Base-by-base conservation (phyloP, 2,888 invertebrate genomes). In the Lasioglossum vierecki region DNA sequence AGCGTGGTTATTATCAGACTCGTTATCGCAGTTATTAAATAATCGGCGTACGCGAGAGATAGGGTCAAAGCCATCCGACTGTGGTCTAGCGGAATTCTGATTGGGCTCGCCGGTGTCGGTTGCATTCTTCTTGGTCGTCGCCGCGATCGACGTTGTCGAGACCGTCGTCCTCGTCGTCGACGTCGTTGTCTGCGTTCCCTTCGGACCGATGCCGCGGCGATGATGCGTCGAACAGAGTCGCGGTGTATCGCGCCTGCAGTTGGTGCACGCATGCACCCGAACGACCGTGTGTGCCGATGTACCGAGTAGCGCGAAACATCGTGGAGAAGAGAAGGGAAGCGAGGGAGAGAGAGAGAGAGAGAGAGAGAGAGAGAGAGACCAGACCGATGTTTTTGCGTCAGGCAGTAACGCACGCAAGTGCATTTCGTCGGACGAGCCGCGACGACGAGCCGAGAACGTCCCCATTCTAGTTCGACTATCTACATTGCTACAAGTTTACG, bases 401-500 rank as follows among this genome's bases (percentile, higher is more conserved):
- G 74, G 87, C 91, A 92, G 92, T 93, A 92, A 92, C 81, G 90
- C 91, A 91, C 84, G 91, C 93, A 85, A 92, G 91, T 92, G 91
- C 89, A 93, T 93, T 93, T 93, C 88, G 92, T 91, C 84, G 91
- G 89, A 91, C 91, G 91, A 91, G 88, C 88, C 87, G 91, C 90
- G 18, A 35, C 66, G 66, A 30, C 66, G 39, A 18, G 91, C 86
- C 91, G 89, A 87, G 88, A 92, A 88, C 92, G 93, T 92, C 92
- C 94, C 91, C 93, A 93, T 94, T 94, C 93, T 93, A 93, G 93
- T 93, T 94, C 83, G 92, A 90, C 93, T 92, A 93, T 94, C 93
- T 92, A 92, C 93, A 93, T 94, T 93, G 92, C 93, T 91, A 74
- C 79, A 93, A 92, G 92, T 94, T 94, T 94, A 93, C 93, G 92